Percentiles rank a stretch among this genome's conserved stretches.
phyloP scores from a whole-genome alignment of 2,113 vertebrate genomes.

The Saimiri boliviensis region DNA sequence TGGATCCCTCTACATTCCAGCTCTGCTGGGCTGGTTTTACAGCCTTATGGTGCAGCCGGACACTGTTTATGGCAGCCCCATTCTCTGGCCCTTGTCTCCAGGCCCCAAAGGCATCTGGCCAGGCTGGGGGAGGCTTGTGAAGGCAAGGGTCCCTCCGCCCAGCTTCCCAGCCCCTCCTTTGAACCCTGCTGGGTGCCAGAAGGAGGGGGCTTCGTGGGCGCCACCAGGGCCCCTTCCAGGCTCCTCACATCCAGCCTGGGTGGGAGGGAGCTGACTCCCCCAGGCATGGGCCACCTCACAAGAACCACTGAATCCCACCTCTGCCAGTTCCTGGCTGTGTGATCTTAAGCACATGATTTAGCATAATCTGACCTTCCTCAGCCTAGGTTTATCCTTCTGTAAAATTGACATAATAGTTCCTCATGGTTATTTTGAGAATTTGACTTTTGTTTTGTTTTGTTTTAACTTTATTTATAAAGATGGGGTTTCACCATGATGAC shows the following conservation, averaged over 20 bases:
- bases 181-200: slow-evolving; percentile 73
- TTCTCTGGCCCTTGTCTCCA: slow-evolving; percentile 75
- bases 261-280: not conserved
- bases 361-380: not conserved
- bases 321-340: not conserved
- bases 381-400: not conserved
- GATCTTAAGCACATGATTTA: slow-evolving; percentile 52
- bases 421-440: not conserved
- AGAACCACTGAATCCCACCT: not conserved
- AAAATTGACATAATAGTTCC: not conserved
- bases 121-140: slow-evolving; percentile 53
- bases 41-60: slow-evolving; percentile 58
- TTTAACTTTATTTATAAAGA: too few species aligned
- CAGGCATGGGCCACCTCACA: not conserved
- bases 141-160: slow-evolving; percentile 50
- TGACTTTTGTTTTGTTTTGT: too few species aligned
- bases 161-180: slow-evolving; percentile 65
- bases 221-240: not conserved
- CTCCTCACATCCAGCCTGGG: not conserved
- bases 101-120: slow-evolving; percentile 79
- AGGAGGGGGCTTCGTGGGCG: slow-evolving; percentile 57
- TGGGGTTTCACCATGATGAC: too few species aligned
- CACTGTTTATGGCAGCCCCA: slow-evolving; percentile 76
- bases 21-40: slow-evolving; percentile 71
- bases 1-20: slow-evolving; percentile 72